Evolutionary conservation across 2,113 vertebrate genomes (phyloP), one percentile per base, ranked within the genome.

Genomic region (Lates calcarifer): DNA sequence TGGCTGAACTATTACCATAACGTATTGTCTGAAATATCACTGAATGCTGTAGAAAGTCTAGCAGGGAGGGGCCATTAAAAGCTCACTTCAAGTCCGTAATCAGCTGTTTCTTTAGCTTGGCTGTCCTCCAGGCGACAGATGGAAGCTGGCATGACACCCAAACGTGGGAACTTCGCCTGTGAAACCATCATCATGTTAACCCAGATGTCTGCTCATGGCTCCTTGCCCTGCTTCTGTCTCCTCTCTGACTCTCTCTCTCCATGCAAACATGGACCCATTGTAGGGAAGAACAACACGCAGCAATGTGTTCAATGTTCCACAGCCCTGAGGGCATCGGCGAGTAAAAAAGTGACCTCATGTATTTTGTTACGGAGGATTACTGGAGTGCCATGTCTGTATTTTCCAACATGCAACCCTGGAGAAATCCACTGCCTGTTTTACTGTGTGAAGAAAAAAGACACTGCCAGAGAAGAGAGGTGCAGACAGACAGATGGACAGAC

Each of bases 361-460:
- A 56, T 70, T 81, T 2, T n/a, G 87, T 88, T 85, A 63, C 68
- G 22, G 31, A 10, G 67, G 83, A 83, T 77, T 45, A 87, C 65
- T 74, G n/a, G 5, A 35, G 61, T 45, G 55, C 66, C 51, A 43
- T 41, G 56, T 73, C n/a, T 60, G 66, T 53, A 31, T 31, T 82
- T 90, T 84, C 77, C 26, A 58, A 68, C 73, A 51, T 49, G 18
- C 18, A 13, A 74, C 55, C 60, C 31, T 37, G 12, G 28, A 77
- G 86, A 77, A 81, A 86, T 28, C 4, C 45, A 22, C 83, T 26
- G 49, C 78, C 71, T 71, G 55, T 58, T 82, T 55, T 1, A 70
- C 49, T 13, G 41, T 56, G 75, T 37, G 62, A 70, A 81, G 45
- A 56, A 58, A 63, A 74, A 35, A 77, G 43, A 43, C 3, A 5